Conservation (phyloP, 2,888 invertebrate genomes). For the Schizaphis graminum region DNA sequence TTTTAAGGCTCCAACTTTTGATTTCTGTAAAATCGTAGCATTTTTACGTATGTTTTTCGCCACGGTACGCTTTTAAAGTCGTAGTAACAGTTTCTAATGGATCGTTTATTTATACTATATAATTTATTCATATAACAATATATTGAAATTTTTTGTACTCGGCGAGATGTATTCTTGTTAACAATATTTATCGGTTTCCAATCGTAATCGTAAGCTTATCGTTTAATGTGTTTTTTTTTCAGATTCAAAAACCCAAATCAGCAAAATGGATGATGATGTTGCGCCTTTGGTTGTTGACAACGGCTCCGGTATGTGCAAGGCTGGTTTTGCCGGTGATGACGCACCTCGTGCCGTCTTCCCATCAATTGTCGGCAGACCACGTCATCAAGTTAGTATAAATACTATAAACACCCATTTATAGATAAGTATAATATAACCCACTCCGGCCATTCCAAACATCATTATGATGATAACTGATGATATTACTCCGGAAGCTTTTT, state of each 20-base stretch:
- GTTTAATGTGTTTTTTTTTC: neutral
- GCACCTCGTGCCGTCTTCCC: conserved; percentile 92
- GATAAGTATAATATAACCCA: too few relatives aligned
- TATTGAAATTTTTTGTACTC: neutral
- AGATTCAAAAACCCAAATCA: conserved; percentile 50
- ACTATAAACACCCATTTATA: neutral
- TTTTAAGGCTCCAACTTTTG: neutral
- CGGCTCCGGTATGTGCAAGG: conserved; percentile 94
- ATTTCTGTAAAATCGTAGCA: neutral
- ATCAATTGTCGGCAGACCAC: conserved; percentile 89
- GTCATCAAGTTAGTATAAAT: conserved; percentile 75
- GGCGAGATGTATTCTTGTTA: neutral
- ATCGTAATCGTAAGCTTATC: neutral
- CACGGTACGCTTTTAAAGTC: neutral
- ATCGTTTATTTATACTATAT: neutral
- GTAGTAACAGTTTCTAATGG: neutral
- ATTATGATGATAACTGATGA: neutral
- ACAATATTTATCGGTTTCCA: neutral
- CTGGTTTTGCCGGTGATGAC: conserved; percentile 92
- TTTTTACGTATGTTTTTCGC: neutral
- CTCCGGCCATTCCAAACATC: neutral
- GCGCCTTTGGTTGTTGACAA: conserved; percentile 92
- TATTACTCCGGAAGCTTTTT: neutral
- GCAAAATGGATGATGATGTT: conserved; percentile 95
- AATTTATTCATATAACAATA: neutral